Base-by-base conservation (phyloP, 2,888 invertebrate species). In the Synergus laeviventris region DNA sequence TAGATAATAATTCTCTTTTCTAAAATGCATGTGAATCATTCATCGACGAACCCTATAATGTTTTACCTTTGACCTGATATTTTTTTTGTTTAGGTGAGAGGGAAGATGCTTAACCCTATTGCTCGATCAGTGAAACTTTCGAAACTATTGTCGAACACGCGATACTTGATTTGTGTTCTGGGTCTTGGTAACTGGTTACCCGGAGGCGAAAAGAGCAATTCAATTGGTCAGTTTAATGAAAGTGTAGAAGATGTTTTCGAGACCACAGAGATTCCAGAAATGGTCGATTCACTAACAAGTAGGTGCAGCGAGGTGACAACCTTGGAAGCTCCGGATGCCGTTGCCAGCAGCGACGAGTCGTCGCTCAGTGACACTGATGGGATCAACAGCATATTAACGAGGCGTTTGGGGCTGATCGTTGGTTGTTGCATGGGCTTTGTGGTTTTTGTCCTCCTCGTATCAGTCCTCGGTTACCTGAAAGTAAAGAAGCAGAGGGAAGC, bases 371-470 rank as follows among this genome's bases (percentile, higher is more conserved):
- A 89, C 75, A 60, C 81, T 16, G 80, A 78, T 1, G 93, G 93
- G 61, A 94, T 95, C 62, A 94, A 94, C 82, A 96, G 95, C 79
- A 94, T 97, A 87, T 92, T 97, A 56, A 96, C 96, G 5, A 93
- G 97, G 78, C 93, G 97, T 82, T 92, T 97, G 76, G 97, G 97
- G 42, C 93, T 97, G 82, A 96, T 97, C 85, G 95, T 97, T 76
- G 97, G 97, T 74, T 95, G 96, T 89, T 96, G 96, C 88, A 94
- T 97, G 92, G 97, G 97, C 75, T 95, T 96, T 87, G 93, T 97
- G 79, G 96, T 97, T 73, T 97, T 97, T 88, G 93, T 97, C 74
- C 94, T 96, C 38, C 92, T 97, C 86, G 95, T 97, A 76, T 96
- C 96, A n/a, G 94, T 95, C 64, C 92, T 97, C 81, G 96, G 96